These are phyloP conservation scores for Cryptocheilus praepositus DNA, from an alignment of 2,888 invertebrate genomes.

Conservation along the genomic window DNA sequence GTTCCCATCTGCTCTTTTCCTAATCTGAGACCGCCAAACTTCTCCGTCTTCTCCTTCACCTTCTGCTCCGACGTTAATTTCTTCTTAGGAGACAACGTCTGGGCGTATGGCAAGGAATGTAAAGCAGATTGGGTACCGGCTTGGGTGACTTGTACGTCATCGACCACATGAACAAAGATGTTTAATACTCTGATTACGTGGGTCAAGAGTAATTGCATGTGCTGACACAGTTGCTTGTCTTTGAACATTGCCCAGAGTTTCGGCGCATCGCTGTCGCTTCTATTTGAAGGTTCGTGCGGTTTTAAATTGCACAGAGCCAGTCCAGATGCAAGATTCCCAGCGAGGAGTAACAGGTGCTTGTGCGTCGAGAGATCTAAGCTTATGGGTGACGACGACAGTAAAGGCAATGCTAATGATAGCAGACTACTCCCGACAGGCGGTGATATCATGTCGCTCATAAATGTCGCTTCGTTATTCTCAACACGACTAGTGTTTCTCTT, in stretches of 20 bases:
- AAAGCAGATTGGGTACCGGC: slow-evolving; percentile 77
- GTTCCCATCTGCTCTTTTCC: slow-evolving; percentile 51
- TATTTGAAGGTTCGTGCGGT: slow-evolving; percentile 56
- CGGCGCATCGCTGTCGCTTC: slow-evolving; percentile 21
- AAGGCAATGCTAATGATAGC: slow-evolving; percentile 69
- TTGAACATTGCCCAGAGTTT: slow-evolving; percentile 64
- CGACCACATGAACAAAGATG: slow-evolving; percentile 85
- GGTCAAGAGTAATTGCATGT: slow-evolving; percentile 79
- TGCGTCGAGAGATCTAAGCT: slow-evolving; percentile 76
- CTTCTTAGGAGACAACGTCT: slow-evolving; percentile 75
- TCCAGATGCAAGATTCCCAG: slow-evolving; percentile 74
- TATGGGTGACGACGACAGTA: slow-evolving; percentile 76
- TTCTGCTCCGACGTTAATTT: slow-evolving; percentile 67
- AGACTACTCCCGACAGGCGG: slow-evolving; percentile 57
- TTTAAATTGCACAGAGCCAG: slow-evolving; percentile 75
- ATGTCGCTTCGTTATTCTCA: slow-evolving; percentile 39
- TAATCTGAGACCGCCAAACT: slow-evolving; percentile 62
- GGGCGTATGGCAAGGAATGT: slow-evolving; percentile 76
- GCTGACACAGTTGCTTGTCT: slow-evolving; percentile 69
- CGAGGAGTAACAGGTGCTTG: slow-evolving; percentile 73
- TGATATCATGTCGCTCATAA: slow-evolving; percentile 40
- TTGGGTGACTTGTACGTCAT: slow-evolving; percentile 76
- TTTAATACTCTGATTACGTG: slow-evolving; percentile 84
- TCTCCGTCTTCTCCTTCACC: slow-evolving; percentile 75
- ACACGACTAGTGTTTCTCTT: slow-evolving; percentile 48